Percentiles rank a stretch among this genome's conserved stretches.
phyloP scores from a whole-genome alignment of 2,797 vertebrate species.

The Sebastes cheni region DNA sequence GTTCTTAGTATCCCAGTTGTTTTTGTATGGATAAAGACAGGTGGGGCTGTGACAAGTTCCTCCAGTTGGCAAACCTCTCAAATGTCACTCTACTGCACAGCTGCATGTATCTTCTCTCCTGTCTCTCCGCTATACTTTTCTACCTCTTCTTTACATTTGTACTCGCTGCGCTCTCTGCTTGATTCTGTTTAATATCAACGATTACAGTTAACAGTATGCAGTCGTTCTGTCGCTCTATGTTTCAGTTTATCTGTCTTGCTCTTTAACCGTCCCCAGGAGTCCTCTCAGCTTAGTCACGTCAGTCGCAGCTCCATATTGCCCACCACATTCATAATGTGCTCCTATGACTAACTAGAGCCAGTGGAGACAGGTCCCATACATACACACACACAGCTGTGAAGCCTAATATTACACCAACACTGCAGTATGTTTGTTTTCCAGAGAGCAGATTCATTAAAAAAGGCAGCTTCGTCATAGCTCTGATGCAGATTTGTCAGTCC shows the following conservation, averaged over 20 bases:
- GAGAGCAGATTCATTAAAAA: neutral
- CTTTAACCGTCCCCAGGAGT: conserved; percentile 36
- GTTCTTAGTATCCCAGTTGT: conserved; percentile 49
- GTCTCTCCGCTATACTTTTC: conserved; percentile 16
- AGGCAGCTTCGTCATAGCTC: neutral
- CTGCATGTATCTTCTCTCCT: conserved; percentile 31
- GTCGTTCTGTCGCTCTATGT: neutral
- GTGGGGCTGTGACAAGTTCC: conserved; percentile 67
- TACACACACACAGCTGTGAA: conserved; percentile 8
- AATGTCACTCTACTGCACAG: conserved; percentile 62
- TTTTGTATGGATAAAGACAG: conserved; percentile 75
- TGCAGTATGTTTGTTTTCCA: conserved; percentile 10
- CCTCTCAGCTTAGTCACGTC: conserved; percentile 38
- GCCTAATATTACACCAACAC: conserved; percentile 26
- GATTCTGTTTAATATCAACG: neutral
- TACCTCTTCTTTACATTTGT: neutral
- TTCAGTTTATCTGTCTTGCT: neutral
- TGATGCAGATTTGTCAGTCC: conserved; percentile 10
- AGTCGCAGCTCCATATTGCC: conserved; percentile 28
- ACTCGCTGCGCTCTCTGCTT: neutral
- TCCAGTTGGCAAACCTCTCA: conserved; percentile 70
- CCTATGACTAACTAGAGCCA: conserved; percentile 44
- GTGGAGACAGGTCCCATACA: conserved; percentile 48
- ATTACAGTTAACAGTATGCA: no score
- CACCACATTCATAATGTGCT: conserved; percentile 40